These are phyloP conservation scores for Clivina fossor DNA, from an alignment of 2,888 invertebrate species.

Conservation along the genomic window DNA sequence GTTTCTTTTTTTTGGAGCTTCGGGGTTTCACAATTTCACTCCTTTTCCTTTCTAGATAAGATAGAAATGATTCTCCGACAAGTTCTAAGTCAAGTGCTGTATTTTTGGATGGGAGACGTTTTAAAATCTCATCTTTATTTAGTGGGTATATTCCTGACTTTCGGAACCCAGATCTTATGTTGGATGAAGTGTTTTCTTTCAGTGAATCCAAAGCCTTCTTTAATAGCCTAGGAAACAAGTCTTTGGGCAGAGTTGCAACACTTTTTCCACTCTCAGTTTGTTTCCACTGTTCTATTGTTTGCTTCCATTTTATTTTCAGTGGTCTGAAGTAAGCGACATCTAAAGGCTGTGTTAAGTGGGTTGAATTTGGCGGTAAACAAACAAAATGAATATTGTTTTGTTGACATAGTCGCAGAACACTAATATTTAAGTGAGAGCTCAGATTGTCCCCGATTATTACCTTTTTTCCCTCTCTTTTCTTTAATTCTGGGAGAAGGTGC, in stretches of 20 bases:
- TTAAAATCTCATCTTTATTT: conserved; percentile 21
- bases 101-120: neutral
- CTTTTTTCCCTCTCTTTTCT: conserved; percentile 40
- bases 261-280: conserved; percentile 34
- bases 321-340: conserved; percentile 44
- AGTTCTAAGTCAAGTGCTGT: too few relatives aligned
- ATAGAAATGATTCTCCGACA: too few relatives aligned
- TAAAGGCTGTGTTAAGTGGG: conserved; percentile 44
- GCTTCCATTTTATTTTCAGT: conserved; percentile 42
- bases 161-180: conserved; percentile 37
- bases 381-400: conserved; percentile 47
- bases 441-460: conserved; percentile 47
- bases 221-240: conserved; percentile 38
- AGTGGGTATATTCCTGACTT: conserved; percentile 38
- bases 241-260: conserved; percentile 38
- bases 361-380: conserved; percentile 46
- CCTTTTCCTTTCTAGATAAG: too few relatives aligned
- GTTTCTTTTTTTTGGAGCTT: too few relatives aligned
- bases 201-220: conserved; percentile 33
- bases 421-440: conserved; percentile 40
- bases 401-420: conserved; percentile 43
- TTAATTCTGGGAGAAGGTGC: conserved; percentile 43
- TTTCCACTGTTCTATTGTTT: conserved; percentile 38
- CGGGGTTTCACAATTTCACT: too few relatives aligned
- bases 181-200: conserved; percentile 23